Evolutionary conservation across 2,888 invertebrate genomes (phyloP), one percentile per base, ranked within the genome.

Genomic region (Drosophila fungiperda): DNA sequence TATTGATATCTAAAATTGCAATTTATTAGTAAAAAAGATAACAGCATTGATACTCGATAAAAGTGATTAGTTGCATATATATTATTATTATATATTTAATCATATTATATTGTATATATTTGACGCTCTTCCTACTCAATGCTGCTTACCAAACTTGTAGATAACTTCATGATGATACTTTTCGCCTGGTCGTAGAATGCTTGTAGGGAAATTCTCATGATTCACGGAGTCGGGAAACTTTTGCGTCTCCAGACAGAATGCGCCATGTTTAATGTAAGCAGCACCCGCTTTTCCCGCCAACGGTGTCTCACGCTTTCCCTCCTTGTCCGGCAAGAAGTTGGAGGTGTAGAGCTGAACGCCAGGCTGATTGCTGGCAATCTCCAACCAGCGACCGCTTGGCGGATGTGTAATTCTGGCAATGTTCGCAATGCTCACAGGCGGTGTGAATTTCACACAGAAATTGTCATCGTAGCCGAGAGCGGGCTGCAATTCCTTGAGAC

Each of bases 211-310:
- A 83, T 96, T 96, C 82, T 96, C 96, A 92, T 97, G 96, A 93
- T 98, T 97, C 1, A 97, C 94, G 15, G 98, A 97, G 93, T 99
- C 97, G 0, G 99, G 98, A 94, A 96, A 98, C 91, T 97, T 97
- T 93, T 99, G 98, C 0, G 98, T 97, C 94, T 98, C 98, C 61
- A 98, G 93, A 90, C 98, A 98, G 89, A 98, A 95, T 3, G 96
- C 97, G 0, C 96, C 96, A 85, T 97, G 97, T 77, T 95, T 96
- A 65, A 94, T 94, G 91, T 98, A 98, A 17, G 91, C 86, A 0
- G 95, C 94, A 0, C 96, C 96, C 8, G 94, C 93, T 92, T 98
- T 98, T 1, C 98, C 98, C 11, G 91, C 73, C 36, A 96, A 92
- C 1, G 95, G 93, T 3, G 38, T 61, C 68, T 90, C 89, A 11